Evolutionary conservation across 2,797 vertebrate genomes (phyloP), one percentile per base, ranked within the genome.

Genomic region (Podargus strigoides): DNA sequence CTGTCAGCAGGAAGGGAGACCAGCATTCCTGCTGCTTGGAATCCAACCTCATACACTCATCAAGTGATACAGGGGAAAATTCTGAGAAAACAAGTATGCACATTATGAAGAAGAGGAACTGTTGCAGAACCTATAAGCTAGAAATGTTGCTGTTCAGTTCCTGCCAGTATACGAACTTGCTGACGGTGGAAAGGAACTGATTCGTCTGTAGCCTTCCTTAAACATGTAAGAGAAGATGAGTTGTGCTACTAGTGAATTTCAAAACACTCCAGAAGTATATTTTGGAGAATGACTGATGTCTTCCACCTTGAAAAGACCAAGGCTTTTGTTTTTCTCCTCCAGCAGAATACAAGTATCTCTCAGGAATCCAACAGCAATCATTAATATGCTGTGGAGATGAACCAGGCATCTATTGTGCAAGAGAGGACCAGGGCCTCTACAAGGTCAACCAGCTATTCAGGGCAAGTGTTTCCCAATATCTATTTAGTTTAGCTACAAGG

Each of bases 401-500:
- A 64, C 47, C 37, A 85, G 70, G 37, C 34, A 41, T 37, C 52
- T 53, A 16, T 9, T 64, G 58, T 37, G 68, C 66, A 87, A 87
- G 72, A 91, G 58, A 21, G 22, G 36, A 62, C 24, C 22, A 50
- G 46, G 58, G 49, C 12, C 41, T 68, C 82, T 66, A 63, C 26
- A 85, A 80, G 58, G 87, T 72, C 73, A 86, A 44, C 49, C 5
- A 10, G 53, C 73, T 88, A 12, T 22, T 79, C 47, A 72, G 75
- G 41, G 37, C 67, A 85, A 67, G 62, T 36, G 17, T 91, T 87
- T 91, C 82, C 53, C 46, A 83, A 22, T 32, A 68, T n/a, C 58
- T 94, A 18, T 69, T 88, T 89, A 85, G 47, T 92, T 91, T 47
- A 91, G 73, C 69, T 87, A 83, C 64, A 88, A 86, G 79, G 66